These are phyloP conservation scores for Capreolus pygargus DNA, from an alignment of 2,113 vertebrate species.

Conservation along the genomic window DNA sequence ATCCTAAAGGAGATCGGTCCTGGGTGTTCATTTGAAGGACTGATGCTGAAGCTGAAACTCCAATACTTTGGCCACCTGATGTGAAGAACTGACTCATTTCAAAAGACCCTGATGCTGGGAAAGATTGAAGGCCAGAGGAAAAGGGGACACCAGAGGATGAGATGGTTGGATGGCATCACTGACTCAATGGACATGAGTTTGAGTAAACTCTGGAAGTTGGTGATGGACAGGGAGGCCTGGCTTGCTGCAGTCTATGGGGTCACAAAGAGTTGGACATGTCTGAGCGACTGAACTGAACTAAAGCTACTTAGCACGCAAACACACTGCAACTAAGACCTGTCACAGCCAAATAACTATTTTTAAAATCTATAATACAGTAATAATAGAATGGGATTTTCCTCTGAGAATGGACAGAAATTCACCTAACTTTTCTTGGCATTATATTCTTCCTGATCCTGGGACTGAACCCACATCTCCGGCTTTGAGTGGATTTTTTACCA, in stretches of 20 bases:
- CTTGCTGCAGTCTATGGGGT: accelerated
- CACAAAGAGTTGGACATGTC: background rate
- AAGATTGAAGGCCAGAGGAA: background rate
- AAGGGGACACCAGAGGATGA: background rate
- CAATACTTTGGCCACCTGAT: background rate
- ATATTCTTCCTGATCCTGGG: background rate
- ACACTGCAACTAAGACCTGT: background rate
- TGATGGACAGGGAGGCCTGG: background rate
- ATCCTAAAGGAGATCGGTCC: background rate
- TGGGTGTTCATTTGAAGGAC: background rate
- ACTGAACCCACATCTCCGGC: background rate
- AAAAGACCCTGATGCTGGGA: background rate
- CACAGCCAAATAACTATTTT: background rate
- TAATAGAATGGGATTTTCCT: background rate
- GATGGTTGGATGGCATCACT: background rate
- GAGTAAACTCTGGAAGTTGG: background rate
- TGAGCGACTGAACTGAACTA: background rate
- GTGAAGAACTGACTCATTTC: background rate
- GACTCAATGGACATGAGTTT: background rate
- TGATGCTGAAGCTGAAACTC: background rate
- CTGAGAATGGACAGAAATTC: background rate
- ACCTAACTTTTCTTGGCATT: background rate
- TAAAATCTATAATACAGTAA: background rate
- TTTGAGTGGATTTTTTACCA: background rate
- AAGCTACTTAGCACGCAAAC: background rate